Evolutionary conservation across 2,888 invertebrate species (phyloP), one percentile per base, ranked within the genome.

Genomic region (Oscheius onirici): DNA sequence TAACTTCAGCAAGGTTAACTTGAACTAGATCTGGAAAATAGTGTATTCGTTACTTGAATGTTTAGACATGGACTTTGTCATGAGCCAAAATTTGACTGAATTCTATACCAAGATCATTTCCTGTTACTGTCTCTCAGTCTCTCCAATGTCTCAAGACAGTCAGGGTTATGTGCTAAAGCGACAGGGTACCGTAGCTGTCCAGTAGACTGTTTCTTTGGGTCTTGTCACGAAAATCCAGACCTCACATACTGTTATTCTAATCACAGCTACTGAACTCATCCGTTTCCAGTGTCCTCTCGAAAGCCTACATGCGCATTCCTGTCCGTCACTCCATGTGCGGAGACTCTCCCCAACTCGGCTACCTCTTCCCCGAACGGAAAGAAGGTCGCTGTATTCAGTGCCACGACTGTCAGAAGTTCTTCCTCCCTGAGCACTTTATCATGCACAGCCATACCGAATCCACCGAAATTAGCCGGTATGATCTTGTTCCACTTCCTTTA

Each of bases 331-430:
- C 15, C 17, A 63, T 63, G 49, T 22, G 13, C 20, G 63, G 63
- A 24, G 63, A 63, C 17, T 13, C 11, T 11, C 24, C 49, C 24
- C 46, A 49, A 24, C n/a, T n/a, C 10, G 66, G 66, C 20, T 52
- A 20, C 20, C 54, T 66, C 22, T 55, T 52, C 22, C 66, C 66
- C 2, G 54, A 49, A 22, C 26, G 70, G 10, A 70, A 61, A 54
- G 69, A 58, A 22, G 70, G 70, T 13, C 41, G 70, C 1, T 63
- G 70, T 41, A 70, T 70, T 40, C 52, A 63, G 40, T 70, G 70
- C 46, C 15, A 24, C 20, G 41, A 61, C 17, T 70, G 70, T 43
- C 20, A 26, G 10, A 51, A 22, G 28, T 70, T 46, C 26, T 70
- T 70, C 43, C 40, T n/a, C 20, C 54, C 63, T 11, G 54, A 61